Evolutionary conservation across 2,113 vertebrate genomes (phyloP), one percentile per base, ranked within the genome.

Genomic region (Megaceryle torquata): DNA sequence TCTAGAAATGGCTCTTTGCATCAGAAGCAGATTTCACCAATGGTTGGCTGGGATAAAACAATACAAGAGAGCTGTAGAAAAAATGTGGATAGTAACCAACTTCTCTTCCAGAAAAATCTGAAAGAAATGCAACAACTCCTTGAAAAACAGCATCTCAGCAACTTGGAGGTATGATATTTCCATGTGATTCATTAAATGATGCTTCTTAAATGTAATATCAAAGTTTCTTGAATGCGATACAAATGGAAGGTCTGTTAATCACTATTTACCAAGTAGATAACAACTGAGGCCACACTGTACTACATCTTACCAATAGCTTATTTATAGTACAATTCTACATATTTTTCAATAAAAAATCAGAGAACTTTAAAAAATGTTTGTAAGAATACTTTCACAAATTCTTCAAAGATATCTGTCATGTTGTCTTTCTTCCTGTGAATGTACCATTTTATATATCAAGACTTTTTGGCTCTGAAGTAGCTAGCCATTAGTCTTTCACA

Each of bases 111-210:
- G 91, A 96, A 97, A 92, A 98, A 98, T 77, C 63, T 98, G 70
- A 97, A 98, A 70, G 97, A 98, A 94, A 96, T 97, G 70, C 98
- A 98, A 82, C 97, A 97, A 29, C 96, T 97, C 44, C 93, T 98
- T 69, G 97, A 98, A 93, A 98, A 98, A 87, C 97, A 98, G 16
- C 97, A 97, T 81, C 81, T 98, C 93, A 95, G 75, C 91, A 97
- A 79, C 80, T 74, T 97, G 61, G 97, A 98, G 98, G 98, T 98
- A 98, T 78, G 94, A 87, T 83, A 54, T 79, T 86, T 86, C 46
- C 13, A 25, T 86, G 21, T 46, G 44, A 57, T 75, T 86, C 33
- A 13, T 88, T 74, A 50, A 43, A 81, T 85, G 26, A 50, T 91
- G 56, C 35, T 83, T 93, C 75, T 77, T 68, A 75, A 95, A 29